Evolutionary conservation across 2,113 vertebrate species (phyloP).

Genomic region (Actenoides hombroni): DNA sequence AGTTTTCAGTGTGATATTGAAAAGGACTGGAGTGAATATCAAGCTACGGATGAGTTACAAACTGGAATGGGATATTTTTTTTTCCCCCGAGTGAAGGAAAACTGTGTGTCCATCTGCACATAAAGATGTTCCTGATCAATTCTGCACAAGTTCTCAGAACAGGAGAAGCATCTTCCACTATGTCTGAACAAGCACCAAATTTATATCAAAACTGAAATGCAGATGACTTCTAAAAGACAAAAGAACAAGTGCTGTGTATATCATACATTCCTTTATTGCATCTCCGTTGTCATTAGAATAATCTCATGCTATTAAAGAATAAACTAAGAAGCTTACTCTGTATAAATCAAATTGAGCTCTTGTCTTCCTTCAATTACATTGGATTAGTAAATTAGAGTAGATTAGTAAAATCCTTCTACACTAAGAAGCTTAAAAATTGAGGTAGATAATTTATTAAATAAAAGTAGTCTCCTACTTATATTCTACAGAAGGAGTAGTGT

Average conservation of each 20-base stretch:
- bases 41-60: not conserved
- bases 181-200: not conserved
- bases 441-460: not conserved
- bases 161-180: not conserved
- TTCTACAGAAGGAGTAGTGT: not conserved
- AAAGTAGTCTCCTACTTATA: not conserved
- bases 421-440: constrained; percentile 27
- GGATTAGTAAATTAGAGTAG: constrained; percentile 40
- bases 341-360: not conserved
- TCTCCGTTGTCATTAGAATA: not conserved
- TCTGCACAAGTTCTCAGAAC: not conserved
- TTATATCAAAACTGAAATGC: not conserved
- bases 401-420: constrained; percentile 1
- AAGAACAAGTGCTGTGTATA: not conserved
- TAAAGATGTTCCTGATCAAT: not conserved
- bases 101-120: not conserved
- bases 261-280: not conserved
- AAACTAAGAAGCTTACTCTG: not conserved
- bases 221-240: not conserved
- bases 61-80: not conserved
- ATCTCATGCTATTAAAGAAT: constrained; percentile 12
- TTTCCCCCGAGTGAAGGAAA: not conserved
- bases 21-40: not conserved
- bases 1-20: not conserved
- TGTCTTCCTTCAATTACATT: constrained; percentile 10